Evolutionary conservation across 2,797 vertebrate species (phyloP).

Genomic region (Helarctos malayanus): DNA sequence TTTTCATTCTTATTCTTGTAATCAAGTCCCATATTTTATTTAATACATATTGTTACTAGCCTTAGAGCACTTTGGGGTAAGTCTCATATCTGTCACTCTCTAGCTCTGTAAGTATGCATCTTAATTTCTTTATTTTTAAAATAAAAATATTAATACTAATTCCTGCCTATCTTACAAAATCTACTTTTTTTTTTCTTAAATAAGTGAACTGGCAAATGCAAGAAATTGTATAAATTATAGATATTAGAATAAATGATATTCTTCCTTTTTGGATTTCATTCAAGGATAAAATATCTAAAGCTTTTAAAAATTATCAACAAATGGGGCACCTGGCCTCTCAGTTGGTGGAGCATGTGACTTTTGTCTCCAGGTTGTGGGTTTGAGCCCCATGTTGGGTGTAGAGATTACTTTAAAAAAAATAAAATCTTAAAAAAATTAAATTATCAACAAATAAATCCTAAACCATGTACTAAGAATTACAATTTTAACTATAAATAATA

Average conservation of each 20-base stretch:
- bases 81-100: background rate
- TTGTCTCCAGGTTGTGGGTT: background rate
- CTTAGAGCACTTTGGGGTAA: background rate
- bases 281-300: background rate
- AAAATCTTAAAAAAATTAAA: background rate
- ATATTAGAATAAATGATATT: background rate
- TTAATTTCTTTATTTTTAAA: constrained; percentile 7
- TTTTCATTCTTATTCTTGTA: constrained; percentile 4
- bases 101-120: background rate
- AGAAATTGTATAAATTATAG: background rate
- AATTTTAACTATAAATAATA: background rate
- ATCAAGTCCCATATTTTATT: background rate
- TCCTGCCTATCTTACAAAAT: background rate
- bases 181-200: background rate
- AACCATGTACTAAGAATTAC: background rate
- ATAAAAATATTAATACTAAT: background rate
- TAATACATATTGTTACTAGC: background rate
- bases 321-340: background rate
- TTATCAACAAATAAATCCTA: background rate
- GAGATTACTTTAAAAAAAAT: background rate
- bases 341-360: background rate
- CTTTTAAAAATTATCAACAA: background rate
- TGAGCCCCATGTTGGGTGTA: background rate
- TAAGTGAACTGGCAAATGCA: background rate
- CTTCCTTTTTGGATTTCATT: background rate